Conservation (phyloP, 2,888 invertebrate genomes). For the Syrphus vitripennis region DNA sequence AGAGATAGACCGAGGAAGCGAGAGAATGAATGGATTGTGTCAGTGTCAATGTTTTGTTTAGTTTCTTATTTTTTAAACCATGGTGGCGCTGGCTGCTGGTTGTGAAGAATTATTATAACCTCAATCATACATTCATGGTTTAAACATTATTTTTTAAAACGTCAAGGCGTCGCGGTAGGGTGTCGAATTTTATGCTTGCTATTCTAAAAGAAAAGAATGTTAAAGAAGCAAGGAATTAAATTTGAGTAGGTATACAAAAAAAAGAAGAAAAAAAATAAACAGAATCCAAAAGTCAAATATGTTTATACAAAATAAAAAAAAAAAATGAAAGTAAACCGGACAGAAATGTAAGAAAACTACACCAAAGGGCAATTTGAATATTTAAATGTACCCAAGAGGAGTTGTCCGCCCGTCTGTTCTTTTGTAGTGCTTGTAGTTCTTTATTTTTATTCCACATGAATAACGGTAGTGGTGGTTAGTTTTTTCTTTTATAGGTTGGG, state of each 20-base stretch:
- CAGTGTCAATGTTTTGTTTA: conserved; percentile 52
- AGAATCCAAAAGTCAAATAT: neutral
- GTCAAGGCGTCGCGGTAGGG: conserved; percentile 40
- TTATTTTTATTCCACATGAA: conserved; percentile 8
- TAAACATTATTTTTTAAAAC: conserved; percentile 58
- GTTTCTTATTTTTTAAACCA: neutral
- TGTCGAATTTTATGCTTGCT: conserved; percentile 53
- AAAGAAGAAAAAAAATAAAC: neutral
- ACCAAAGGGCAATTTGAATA: conserved; percentile 70
- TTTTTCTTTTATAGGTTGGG: neutral
- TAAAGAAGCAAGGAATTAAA: conserved; percentile 47
- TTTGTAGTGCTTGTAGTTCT: conserved; percentile 27
- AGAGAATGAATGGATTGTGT: neutral
- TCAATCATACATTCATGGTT: conserved; percentile 53
- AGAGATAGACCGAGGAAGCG: neutral
- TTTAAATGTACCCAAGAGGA: conserved; percentile 57
- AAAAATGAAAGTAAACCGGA: neutral
- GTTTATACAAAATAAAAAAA: neutral
- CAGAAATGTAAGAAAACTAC: conserved; percentile 44
- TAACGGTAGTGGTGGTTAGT: conserved; percentile 18
- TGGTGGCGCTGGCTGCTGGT: neutral
- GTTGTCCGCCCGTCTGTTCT: neutral
- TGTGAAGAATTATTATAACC: conserved; percentile 1
- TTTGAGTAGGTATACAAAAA: conserved; percentile 4
- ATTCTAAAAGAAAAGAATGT: conserved; percentile 54